A percentile compares a stretch with the other conserved stretches of the same genome.
phyloP scores from a whole-genome alignment of 2,797 vertebrate species.

The Propithecus perrieri region DNA sequence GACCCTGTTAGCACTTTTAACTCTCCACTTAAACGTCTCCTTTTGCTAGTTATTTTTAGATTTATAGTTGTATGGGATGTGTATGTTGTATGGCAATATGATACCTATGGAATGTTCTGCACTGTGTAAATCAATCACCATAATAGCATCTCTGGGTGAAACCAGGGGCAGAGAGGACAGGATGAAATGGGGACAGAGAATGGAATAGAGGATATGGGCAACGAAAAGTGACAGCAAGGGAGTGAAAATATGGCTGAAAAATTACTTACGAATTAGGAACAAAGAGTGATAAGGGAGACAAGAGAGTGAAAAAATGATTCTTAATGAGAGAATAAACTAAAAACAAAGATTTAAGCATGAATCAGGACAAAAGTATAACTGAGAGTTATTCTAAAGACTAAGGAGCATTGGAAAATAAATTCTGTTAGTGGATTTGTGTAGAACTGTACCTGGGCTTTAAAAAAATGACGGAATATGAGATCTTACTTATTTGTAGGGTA shows the following conservation, averaged over 20 bases:
- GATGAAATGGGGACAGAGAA: conserved; percentile 64
- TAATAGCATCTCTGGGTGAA: conserved; percentile 80
- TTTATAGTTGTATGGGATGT: conserved; percentile 79
- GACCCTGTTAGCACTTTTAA: conserved; percentile 80
- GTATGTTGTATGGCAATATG: conserved; percentile 77
- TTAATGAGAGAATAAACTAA: background rate
- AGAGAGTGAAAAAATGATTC: background rate
- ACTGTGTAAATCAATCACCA: conserved; percentile 78
- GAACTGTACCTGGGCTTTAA: background rate
- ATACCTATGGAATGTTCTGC: conserved; percentile 78
- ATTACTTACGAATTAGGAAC: background rate
- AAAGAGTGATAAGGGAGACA: background rate
- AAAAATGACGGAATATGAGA: background rate
- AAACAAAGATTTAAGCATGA: background rate
- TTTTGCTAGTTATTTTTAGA: conserved; percentile 82
- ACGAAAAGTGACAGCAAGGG: background rate
- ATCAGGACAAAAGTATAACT: conserved; percentile 1
- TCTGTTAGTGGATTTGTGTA: background rate
- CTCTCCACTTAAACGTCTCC: conserved; percentile 78
- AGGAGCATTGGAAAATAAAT: background rate
- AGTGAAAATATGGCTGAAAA: background rate
- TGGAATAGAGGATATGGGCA: conserved; percentile 25
- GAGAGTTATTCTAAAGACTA: background rate
- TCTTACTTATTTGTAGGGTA: background rate
- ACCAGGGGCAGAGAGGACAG: conserved; percentile 76